Evolutionary conservation across 1,140 invertebrate genomes (phyloP).

Genomic region (Ceratina australensis): DNA sequence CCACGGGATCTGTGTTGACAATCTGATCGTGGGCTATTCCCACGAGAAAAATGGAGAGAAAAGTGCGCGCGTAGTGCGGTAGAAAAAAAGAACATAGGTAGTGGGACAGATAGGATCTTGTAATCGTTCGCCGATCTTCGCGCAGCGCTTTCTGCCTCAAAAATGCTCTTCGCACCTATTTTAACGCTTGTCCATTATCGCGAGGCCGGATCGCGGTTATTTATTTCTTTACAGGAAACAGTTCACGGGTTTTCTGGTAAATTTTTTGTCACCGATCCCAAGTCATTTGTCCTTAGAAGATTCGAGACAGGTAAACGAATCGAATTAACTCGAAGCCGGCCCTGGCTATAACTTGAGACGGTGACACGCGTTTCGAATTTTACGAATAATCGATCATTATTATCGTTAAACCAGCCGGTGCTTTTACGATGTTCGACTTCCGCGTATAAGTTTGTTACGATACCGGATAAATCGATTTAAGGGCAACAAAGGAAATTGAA

Average conservation of each 20-base stretch:
- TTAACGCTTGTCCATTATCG: slow-evolving; percentile 61
- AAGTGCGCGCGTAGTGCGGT: background rate
- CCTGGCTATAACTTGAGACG: too few relatives aligned
- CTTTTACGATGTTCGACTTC: too few relatives aligned
- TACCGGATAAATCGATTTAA: background rate
- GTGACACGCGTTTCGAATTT: too few relatives aligned
- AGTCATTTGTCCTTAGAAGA: slow-evolving; percentile 43
- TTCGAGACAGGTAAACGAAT: background rate
- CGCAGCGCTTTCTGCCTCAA: slow-evolving; percentile 8
- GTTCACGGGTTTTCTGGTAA: slow-evolving; percentile 30
- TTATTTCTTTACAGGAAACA: slow-evolving; percentile 51
- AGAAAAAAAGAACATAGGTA: background rate
- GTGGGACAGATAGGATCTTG: slow-evolving; percentile 1
- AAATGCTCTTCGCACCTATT: slow-evolving; percentile 64
- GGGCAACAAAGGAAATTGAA: slow-evolving; percentile 20
- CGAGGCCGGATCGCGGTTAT: slow-evolving; percentile 52
- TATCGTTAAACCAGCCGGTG: too few relatives aligned
- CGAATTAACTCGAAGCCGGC: too few relatives aligned
- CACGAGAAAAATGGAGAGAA: background rate
- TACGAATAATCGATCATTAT: too few relatives aligned
- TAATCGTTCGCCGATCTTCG: slow-evolving; percentile 51
- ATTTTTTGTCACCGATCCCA: slow-evolving; percentile 43
- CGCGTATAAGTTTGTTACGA: too few relatives aligned
- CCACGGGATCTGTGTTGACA: slow-evolving; percentile 16
- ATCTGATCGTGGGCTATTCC: slow-evolving; percentile 54